Evolutionary conservation across 2,797 vertebrate genomes (phyloP).

Genomic region (Notolabrus celidotus): DNA sequence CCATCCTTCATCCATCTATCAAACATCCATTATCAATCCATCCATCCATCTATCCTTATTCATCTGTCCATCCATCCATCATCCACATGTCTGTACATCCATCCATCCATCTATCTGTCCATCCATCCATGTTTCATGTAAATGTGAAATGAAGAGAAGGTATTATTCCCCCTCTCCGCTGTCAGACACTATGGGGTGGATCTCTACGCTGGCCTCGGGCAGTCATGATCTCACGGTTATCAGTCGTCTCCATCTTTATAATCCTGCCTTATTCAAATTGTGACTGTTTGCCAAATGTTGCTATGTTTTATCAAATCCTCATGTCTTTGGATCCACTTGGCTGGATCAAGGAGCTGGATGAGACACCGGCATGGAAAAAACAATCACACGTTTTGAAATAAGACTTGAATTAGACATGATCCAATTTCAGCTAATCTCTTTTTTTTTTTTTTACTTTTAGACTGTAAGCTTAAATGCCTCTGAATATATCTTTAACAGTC

Average conservation of each 20-base stretch:
- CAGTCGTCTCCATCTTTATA: conserved; percentile 58
- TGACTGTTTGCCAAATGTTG: conserved; percentile 63
- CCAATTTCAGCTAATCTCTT: conserved; percentile 57
- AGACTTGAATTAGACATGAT: conserved; percentile 38
- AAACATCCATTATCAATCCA: no score
- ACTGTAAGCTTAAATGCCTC: conserved; percentile 22
- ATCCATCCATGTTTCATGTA: conserved; percentile 7
- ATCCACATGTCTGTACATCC: no score
- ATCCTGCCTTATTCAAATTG: conserved; percentile 67
- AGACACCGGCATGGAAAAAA: conserved; percentile 28
- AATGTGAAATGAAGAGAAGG: conserved; percentile 25
- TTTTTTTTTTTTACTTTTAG: conserved; percentile 36
- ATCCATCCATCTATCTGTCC: neutral
- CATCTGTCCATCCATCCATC: neutral
- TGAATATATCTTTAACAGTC: conserved; percentile 34
- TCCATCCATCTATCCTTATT: no score
- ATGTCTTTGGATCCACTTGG: conserved; percentile 51
- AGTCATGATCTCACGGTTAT: conserved; percentile 44
- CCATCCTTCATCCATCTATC: no score
- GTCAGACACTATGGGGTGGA: conserved; percentile 47
- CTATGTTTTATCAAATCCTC: conserved; percentile 67
- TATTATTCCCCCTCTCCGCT: conserved; percentile 45
- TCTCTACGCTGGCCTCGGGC: conserved; percentile 55
- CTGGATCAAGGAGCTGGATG: conserved; percentile 38
- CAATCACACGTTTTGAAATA: conserved; percentile 38